phyloP scores from a whole-genome alignment of 2,797 vertebrate species.

The Sparidentex hasta region DNA sequence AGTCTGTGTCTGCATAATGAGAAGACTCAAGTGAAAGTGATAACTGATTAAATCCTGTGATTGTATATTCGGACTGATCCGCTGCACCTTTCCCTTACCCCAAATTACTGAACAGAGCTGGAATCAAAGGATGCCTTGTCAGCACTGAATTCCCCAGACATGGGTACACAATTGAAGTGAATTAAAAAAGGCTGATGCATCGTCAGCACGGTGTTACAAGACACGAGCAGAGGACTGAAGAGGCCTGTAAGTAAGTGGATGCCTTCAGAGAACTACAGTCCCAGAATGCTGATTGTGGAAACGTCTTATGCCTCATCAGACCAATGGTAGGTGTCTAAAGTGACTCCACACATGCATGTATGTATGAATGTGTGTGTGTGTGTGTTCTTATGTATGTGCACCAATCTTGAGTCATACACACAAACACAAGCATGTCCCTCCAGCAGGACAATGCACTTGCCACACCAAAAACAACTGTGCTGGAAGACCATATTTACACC shows the following conservation, averaged over 20 bases:
- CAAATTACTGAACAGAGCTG: constrained; percentile 73
- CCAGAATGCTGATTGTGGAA: constrained; percentile 48
- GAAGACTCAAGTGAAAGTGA: constrained; percentile 59
- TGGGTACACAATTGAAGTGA: constrained; percentile 63
- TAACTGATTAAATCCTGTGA: constrained; percentile 64
- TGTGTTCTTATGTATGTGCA: neutral
- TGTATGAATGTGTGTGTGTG: neutral
- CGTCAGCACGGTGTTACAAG: constrained; percentile 67
- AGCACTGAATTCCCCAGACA: constrained; percentile 80
- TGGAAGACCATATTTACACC: no score
- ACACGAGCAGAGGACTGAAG: constrained; percentile 58
- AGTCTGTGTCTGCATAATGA: constrained; percentile 60
- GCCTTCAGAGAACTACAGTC: constrained; percentile 52
- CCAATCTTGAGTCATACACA: no score
- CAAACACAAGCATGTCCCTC: no score
- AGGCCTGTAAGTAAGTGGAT: constrained; percentile 60
- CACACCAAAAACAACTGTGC: no score
- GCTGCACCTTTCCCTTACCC: constrained; percentile 53
- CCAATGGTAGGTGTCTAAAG: constrained; percentile 45
- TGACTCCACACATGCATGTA: constrained; percentile 11
- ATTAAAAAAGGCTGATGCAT: constrained; percentile 63
- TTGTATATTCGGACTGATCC: constrained; percentile 58
- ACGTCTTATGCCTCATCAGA: constrained; percentile 52
- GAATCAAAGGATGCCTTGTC: constrained; percentile 82
- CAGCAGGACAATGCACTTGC: no score